Percentiles rank a stretch among this genome's conserved stretches.
phyloP scores from a whole-genome alignment of 2,888 invertebrate genomes.

The Patella caerulea region DNA sequence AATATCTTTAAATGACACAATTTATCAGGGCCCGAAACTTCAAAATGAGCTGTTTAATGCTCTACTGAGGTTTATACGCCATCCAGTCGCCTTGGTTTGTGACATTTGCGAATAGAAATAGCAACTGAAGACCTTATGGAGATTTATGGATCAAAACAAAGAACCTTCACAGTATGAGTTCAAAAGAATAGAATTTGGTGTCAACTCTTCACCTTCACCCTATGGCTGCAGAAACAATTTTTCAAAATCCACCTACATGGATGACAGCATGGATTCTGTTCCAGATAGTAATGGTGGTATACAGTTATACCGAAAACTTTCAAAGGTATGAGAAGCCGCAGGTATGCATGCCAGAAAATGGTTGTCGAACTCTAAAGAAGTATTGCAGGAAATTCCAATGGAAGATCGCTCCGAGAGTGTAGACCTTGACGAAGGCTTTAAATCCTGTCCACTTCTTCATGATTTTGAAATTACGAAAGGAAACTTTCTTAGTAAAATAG shows the following conservation, averaged over 20 bases:
- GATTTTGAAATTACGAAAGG: too few relatives aligned
- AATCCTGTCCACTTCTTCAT: too few relatives aligned
- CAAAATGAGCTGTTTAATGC: neutral
- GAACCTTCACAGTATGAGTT: neutral
- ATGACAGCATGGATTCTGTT: too few relatives aligned
- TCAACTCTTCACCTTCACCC: neutral
- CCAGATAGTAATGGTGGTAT: too few relatives aligned
- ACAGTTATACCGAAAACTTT: too few relatives aligned
- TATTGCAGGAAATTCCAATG: too few relatives aligned
- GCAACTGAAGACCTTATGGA: neutral
- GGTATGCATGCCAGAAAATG: too few relatives aligned
- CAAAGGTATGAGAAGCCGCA: too few relatives aligned
- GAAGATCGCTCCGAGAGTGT: too few relatives aligned
- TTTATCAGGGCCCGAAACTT: neutral
- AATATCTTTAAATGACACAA: neutral
- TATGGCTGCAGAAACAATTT: neutral
- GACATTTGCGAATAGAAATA: neutral
- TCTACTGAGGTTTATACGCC: neutral
- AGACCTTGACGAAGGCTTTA: too few relatives aligned
- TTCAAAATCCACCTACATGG: neutral
- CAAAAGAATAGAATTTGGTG: neutral
- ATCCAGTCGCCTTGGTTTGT: neutral
- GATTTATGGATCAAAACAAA: neutral
- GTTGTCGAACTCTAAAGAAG: too few relatives aligned
- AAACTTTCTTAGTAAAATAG: too few relatives aligned